These are phyloP conservation scores for Drosophila dives DNA, from an alignment of 2,888 invertebrate species.

Conservation along the genomic window DNA sequence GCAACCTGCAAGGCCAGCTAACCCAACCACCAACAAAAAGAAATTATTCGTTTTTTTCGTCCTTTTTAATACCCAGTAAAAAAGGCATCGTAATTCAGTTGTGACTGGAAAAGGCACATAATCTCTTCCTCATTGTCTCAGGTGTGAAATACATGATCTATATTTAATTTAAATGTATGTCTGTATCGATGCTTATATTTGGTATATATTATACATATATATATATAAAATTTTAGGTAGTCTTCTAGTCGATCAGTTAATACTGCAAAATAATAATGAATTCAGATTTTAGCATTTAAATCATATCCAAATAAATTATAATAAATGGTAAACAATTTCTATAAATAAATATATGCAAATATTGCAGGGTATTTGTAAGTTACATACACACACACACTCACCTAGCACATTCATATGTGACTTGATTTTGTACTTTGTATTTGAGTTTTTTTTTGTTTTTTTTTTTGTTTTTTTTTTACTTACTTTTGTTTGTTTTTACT, in stretches of 20 bases:
- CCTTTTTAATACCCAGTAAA: constrained; percentile 34
- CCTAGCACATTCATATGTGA: not conserved
- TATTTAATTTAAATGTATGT: not conserved
- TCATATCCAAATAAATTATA: not conserved
- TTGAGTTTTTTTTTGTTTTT: not conserved
- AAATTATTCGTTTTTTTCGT: constrained; percentile 51
- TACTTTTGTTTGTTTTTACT: constrained; percentile 46
- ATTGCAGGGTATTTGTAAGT: not conserved
- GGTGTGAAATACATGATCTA: not conserved
- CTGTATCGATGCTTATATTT: not conserved
- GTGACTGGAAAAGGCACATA: not conserved
- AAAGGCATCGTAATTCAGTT: not conserved
- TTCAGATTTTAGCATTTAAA: not conserved
- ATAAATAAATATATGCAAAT: not conserved
- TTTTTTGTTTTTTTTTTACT: constrained; percentile 18
- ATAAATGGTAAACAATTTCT: not conserved
- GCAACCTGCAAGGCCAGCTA: not conserved
- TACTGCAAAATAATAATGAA: not conserved
- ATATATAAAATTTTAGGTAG: no score
- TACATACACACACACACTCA: not conserved
- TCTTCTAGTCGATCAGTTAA: not conserved
- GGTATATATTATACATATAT: not conserved
- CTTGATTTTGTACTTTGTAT: constrained; percentile 1
- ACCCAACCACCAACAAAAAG: not conserved
- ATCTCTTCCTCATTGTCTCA: not conserved